Base-by-base conservation (phyloP, 1,140 invertebrate genomes). In the Dysdera silvatica region DNA sequence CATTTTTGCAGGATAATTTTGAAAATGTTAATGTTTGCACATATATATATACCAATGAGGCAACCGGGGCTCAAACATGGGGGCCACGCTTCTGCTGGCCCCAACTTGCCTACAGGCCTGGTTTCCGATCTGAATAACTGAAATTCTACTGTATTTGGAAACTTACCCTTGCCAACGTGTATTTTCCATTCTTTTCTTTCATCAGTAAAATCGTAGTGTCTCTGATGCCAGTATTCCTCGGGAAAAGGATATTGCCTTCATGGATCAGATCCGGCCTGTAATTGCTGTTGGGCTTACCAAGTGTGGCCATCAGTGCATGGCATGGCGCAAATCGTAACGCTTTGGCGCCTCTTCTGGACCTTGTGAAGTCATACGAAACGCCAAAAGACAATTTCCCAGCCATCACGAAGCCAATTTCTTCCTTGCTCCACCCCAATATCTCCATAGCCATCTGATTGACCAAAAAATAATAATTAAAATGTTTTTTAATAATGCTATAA, bases 111-210 rank as follows among this genome's bases (percentile, higher is more conserved):
- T n/a, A n/a, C n/a, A n/a, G n/a, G n/a, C n/a, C n/a, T n/a, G n/a
- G n/a, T n/a, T n/a, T n/a, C n/a, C n/a, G n/a, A n/a, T n/a, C n/a
- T n/a, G n/a, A n/a, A n/a, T n/a, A n/a, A n/a, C n/a, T n/a, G n/a
- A n/a, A n/a, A n/a, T n/a, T n/a, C n/a, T n/a, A n/a, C n/a, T n/a
- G n/a, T n/a, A n/a, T n/a, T n/a, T n/a, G n/a, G n/a, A n/a, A n/a
- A 76, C 77, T 79, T 74, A 85, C 84, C 74, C 91, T 82, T 59
- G 92, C 80, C 47, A 92, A 80, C 47, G 88, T 85, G 73, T 90
- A 91, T 71, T 90, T 81, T 33, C 89, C 89, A 61, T 88, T 85
- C 75, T 95, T 95, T 74, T 95, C 91, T 74, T 91, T 86, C 18
- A 95, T 85, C 57, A 95, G 77, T 45, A 95, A 80, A 24, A 96